These are phyloP conservation scores for Palythoa caribaeorum DNA, from an alignment of 92 coral and sea anemone species.

Conservation along the genomic window DNA sequence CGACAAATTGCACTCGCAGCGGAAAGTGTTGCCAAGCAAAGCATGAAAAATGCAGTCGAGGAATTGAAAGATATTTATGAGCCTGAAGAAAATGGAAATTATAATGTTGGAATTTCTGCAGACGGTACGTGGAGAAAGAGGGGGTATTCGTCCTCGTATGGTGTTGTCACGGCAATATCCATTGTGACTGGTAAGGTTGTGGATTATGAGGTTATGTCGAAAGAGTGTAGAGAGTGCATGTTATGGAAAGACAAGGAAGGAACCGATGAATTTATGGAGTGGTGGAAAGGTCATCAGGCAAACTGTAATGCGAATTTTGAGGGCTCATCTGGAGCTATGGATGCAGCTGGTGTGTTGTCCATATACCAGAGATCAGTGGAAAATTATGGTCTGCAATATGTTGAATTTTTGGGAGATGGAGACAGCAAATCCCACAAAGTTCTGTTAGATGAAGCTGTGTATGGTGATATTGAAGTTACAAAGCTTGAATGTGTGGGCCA, in stretches of 20 bases:
- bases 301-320: slow-evolving; percentile 51
- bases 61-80: slow-evolving; percentile 62
- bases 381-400: slow-evolving; percentile 36
- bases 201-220: background rate
- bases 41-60: too few species aligned
- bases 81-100: slow-evolving; percentile 41
- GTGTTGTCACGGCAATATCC: slow-evolving; percentile 5
- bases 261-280: slow-evolving; percentile 30
- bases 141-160: slow-evolving; percentile 11
- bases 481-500: slow-evolving; percentile 72
- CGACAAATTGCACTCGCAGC: too few species aligned
- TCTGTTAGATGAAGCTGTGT: slow-evolving; percentile 48
- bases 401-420: slow-evolving; percentile 67
- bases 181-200: background rate
- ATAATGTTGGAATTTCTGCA: slow-evolving; percentile 37
- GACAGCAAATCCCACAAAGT: slow-evolving; percentile 55
- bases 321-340: slow-evolving; percentile 68
- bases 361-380: slow-evolving; percentile 66
- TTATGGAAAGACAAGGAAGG: slow-evolving; percentile 24
- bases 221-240: slow-evolving; percentile 8
- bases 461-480: slow-evolving; percentile 44
- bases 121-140: slow-evolving; percentile 12
- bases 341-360: slow-evolving; percentile 56
- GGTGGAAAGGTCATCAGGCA: slow-evolving; percentile 70
- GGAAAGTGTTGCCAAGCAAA: too few species aligned